Percentiles rank a stretch among this genome's conserved stretches.
These are phyloP conservation scores for Characodon lateralis DNA, from an alignment of 2,797 vertebrate species.

Conservation along the genomic window DNA sequence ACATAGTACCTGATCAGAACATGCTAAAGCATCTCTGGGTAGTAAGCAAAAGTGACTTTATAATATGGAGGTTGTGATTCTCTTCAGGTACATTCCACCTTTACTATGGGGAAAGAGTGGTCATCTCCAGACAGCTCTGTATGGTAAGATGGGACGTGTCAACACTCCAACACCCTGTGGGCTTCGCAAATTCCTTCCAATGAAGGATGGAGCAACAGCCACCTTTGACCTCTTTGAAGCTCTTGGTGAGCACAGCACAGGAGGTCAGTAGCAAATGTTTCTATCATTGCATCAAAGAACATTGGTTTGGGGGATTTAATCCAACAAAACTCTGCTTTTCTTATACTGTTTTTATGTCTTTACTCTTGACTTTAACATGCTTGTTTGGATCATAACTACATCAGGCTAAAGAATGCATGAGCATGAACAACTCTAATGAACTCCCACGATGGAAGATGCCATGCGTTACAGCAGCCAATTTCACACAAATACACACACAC, in stretches of 20 bases:
- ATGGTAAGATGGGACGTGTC: slow-evolving; percentile 94
- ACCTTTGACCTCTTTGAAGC: slow-evolving; percentile 96
- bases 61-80: slow-evolving; percentile 21
- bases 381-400: slow-evolving; percentile 15
- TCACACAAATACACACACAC: slow-evolving; percentile 7
- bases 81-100: slow-evolving; percentile 91
- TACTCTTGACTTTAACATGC: slow-evolving; percentile 2
- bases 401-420: slow-evolving; percentile 9
- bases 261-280: slow-evolving; percentile 79
- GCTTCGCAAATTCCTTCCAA: slow-evolving; percentile 89
- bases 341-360: not conserved
- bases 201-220: slow-evolving; percentile 93
- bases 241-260: slow-evolving; percentile 83
- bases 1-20: too few species aligned
- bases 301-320: too few species aligned
- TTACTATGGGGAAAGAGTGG: slow-evolving; percentile 97
- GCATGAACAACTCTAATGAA: slow-evolving; percentile 47
- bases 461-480: slow-evolving; percentile 40
- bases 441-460: slow-evolving; percentile 29
- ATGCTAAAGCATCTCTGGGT: slow-evolving; percentile 14
- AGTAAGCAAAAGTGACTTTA: not conserved
- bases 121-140: slow-evolving; percentile 93
- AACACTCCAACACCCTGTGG: slow-evolving; percentile 88
- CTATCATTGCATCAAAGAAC: not conserved
- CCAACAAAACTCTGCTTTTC: not conserved